Evolutionary conservation across 2,113 vertebrate species (phyloP).

Genomic region (Burhinus bistriatus): DNA sequence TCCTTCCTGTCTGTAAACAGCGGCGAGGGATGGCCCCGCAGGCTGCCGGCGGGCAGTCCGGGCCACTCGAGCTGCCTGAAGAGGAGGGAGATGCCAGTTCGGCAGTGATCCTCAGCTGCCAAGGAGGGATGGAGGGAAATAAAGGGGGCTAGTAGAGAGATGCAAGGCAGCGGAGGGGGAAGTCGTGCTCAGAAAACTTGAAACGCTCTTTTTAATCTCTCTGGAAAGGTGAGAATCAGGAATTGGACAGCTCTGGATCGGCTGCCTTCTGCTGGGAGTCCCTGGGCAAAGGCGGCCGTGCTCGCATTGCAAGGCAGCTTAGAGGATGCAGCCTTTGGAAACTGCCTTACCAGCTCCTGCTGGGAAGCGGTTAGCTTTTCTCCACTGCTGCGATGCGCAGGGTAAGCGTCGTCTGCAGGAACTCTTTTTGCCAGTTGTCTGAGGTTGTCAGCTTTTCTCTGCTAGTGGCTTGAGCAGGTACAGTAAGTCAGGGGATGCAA

Average conservation of each 20-base stretch:
- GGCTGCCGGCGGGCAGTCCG: fast-evolving
- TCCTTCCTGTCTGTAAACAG: neutral
- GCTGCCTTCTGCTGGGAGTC: neutral
- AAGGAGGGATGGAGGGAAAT: neutral
- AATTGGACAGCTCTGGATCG: neutral
- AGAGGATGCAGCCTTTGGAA: neutral
- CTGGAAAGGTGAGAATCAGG: neutral
- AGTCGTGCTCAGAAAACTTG: neutral
- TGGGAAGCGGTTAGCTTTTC: neutral
- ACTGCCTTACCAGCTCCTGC: neutral
- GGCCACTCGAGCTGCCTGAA: neutral
- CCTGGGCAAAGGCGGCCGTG: fast-evolving
- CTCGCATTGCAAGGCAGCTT: neutral
- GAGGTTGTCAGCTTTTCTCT: neutral
- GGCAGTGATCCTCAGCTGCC: neutral
- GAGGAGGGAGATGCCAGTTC: neutral
- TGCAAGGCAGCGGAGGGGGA: neutral
- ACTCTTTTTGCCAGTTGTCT: neutral
- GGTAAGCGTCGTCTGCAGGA: neutral
- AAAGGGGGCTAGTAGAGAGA: neutral
- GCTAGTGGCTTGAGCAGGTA: neutral
- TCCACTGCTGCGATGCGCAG: fast-evolving
- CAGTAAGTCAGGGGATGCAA: neutral
- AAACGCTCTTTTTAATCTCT: neutral
- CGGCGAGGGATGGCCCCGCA: fast-evolving